phyloP scores from a whole-genome alignment of 2,113 vertebrate genomes.

The Brachyhypopomus occidentalis region DNA sequence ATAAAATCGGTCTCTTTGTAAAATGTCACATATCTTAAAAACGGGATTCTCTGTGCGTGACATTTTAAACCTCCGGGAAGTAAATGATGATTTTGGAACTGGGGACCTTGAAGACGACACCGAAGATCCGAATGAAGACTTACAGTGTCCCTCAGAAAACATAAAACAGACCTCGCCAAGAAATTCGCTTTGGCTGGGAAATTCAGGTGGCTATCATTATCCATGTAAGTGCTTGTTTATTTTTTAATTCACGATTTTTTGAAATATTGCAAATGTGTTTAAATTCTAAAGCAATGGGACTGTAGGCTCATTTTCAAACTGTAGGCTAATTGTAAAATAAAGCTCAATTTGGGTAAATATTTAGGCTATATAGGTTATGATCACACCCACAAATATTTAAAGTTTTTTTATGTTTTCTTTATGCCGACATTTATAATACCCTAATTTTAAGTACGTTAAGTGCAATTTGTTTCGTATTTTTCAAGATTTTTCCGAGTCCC shows the following conservation, averaged over 20 bases:
- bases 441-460: too few relatives aligned
- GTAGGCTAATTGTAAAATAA: too few relatives aligned
- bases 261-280: too few relatives aligned
- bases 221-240: conserved; percentile 77
- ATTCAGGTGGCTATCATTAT: conserved; percentile 79
- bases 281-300: too few relatives aligned
- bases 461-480: too few relatives aligned
- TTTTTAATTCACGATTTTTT: background rate
- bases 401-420: too few relatives aligned
- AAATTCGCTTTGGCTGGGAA: conserved; percentile 79
- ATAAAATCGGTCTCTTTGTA: background rate
- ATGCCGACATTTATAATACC: too few relatives aligned
- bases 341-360: too few relatives aligned
- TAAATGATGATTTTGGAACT: conserved; percentile 78
- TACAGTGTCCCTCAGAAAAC: conserved; percentile 68
- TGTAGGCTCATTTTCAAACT: too few relatives aligned
- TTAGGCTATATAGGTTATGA: too few relatives aligned
- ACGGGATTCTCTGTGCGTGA: conserved; percentile 94
- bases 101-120: conserved; percentile 70
- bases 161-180: conserved; percentile 74
- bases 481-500: too few relatives aligned
- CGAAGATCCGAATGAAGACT: conserved; percentile 73
- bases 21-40: conserved; percentile 80
- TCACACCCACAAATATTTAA: too few relatives aligned
- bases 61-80: conserved; percentile 88